Conservation (phyloP, 2,113 vertebrate genomes). For the Speoplatyrhinus poulsoni region DNA sequence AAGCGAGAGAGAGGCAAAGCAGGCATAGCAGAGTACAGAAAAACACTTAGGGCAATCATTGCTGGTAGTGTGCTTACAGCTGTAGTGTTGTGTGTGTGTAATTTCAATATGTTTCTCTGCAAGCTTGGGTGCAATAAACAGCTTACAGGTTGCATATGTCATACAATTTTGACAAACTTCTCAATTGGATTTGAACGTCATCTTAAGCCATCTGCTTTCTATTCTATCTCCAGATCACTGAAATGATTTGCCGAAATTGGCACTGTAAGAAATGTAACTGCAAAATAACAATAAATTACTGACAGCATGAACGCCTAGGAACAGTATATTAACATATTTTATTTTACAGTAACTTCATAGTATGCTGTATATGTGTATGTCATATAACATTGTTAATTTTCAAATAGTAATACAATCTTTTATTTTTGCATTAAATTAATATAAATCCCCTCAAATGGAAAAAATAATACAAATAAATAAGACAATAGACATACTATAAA, state of each 20-base stretch:
- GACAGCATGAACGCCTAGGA: too few species aligned
- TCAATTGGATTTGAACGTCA: slow-evolving; percentile 95
- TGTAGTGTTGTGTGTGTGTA: slow-evolving; percentile 81
- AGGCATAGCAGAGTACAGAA: slow-evolving; percentile 47
- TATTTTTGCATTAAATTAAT: too few species aligned
- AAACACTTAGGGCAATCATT: slow-evolving; percentile 94
- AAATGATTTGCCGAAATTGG: neutral
- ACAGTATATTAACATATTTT: too few species aligned
- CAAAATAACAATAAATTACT: too few species aligned
- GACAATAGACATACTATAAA: too few species aligned
- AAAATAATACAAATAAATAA: too few species aligned
- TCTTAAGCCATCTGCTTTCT: slow-evolving; percentile 95
- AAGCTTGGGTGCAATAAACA: slow-evolving; percentile 92
- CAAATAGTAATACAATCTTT: too few species aligned
- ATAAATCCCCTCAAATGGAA: too few species aligned
- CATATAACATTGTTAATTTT: too few species aligned
- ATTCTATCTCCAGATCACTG: slow-evolving; percentile 51
- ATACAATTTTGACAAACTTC: slow-evolving; percentile 99
- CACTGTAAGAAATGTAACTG: too few species aligned
- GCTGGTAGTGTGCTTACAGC: slow-evolving; percentile 86
- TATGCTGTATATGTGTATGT: too few species aligned
- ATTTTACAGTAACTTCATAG: too few species aligned
- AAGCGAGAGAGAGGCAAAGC: slow-evolving; percentile 55
- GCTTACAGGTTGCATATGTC: slow-evolving; percentile 98
- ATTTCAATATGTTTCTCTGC: slow-evolving; percentile 98